Evolutionary conservation across 2,113 vertebrate genomes (phyloP).

Genomic region (Mesitornis unicolor): DNA sequence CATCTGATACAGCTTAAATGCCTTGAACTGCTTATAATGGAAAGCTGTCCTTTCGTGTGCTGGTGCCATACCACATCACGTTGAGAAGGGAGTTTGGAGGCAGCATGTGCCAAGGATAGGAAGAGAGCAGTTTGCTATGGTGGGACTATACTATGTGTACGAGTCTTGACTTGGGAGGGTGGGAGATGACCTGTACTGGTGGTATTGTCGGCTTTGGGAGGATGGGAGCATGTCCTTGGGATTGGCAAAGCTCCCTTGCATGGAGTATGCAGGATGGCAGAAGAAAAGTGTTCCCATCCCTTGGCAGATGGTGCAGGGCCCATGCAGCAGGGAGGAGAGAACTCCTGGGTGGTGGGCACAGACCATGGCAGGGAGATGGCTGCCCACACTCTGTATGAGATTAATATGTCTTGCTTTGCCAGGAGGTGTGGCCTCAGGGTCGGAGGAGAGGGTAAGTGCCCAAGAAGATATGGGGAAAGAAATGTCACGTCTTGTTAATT

Average conservation of each 20-base stretch:
- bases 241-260: not conserved
- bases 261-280: not conserved
- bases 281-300: not conserved
- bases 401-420: not conserved
- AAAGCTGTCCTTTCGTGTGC: not conserved
- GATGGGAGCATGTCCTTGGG: not conserved
- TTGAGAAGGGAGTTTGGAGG: not conserved
- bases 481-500: not conserved
- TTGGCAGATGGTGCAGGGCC: not conserved
- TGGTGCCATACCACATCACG: accelerated
- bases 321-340: not conserved
- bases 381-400: not conserved
- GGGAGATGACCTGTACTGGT: not conserved
- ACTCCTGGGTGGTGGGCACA: not conserved
- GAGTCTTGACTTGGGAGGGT: not conserved
- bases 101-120: not conserved
- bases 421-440: accelerated
- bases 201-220: not conserved
- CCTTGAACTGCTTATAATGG: not conserved
- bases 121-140: not conserved
- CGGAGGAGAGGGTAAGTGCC: not conserved
- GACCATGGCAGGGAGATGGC: not conserved
- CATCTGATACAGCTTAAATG: not conserved
- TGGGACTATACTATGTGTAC: not conserved
- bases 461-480: not conserved